Conservation (phyloP, 2,888 invertebrate species). For the Griposia aprilina region DNA sequence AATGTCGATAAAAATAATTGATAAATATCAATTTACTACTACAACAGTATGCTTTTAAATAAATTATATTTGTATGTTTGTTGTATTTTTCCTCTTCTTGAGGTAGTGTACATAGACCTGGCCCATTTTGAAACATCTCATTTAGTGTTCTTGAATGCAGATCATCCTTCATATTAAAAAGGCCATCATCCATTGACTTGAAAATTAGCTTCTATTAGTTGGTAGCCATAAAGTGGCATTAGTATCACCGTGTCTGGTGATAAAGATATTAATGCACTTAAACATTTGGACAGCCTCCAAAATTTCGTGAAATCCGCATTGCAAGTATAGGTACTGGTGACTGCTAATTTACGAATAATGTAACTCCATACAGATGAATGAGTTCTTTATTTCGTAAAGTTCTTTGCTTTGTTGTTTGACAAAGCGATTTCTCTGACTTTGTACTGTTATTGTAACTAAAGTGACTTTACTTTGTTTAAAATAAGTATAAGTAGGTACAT, state of each 20-base stretch:
- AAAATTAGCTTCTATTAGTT: conserved; percentile 30
- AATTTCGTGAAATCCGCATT: conserved; percentile 33
- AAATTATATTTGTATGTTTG: too few relatives aligned
- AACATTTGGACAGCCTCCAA: conserved; percentile 75
- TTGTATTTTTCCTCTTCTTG: too few relatives aligned
- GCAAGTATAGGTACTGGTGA: conserved; percentile 4
- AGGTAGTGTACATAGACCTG: too few relatives aligned
- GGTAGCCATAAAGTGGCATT: conserved; percentile 48
- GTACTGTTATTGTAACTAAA: conserved; percentile 7
- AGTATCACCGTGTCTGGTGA: conserved; percentile 41
- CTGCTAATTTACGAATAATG: conserved; percentile 44
- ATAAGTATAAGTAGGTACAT: not conserved
- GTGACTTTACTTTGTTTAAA: not conserved
- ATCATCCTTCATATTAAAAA: conserved; percentile 10
- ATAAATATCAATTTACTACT: too few relatives aligned
- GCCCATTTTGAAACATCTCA: too few relatives aligned
- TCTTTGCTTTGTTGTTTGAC: conserved; percentile 2
- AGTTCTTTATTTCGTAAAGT: not conserved
- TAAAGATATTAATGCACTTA: conserved; percentile 67
- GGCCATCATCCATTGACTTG: conserved; percentile 10
- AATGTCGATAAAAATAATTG: too few relatives aligned
- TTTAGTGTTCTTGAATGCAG: not conserved
- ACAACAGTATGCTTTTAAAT: too few relatives aligned
- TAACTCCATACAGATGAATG: conserved; percentile 13
- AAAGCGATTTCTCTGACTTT: not conserved